phyloP scores from a whole-genome alignment of 1,140 invertebrate genomes.

The Maconellicoccus hirsutus region DNA sequence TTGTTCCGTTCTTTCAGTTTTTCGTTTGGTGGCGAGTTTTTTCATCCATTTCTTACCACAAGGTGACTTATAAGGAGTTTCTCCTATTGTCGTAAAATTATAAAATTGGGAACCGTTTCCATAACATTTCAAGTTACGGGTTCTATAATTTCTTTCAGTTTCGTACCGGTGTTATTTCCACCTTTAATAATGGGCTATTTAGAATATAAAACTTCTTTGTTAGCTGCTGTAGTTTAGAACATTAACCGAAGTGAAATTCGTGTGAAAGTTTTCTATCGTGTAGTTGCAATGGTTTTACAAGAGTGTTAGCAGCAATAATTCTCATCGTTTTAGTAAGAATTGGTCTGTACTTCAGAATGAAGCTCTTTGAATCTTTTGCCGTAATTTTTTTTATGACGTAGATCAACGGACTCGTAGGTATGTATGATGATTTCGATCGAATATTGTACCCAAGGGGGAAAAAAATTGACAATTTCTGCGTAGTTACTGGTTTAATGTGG shows the following conservation, averaged over 20 bases:
- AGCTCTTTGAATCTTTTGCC: no score
- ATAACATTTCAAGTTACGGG: background rate
- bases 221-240: background rate
- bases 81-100: background rate
- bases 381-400: no score
- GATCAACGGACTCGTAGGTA: no score
- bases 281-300: background rate
- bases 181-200: slow-evolving; percentile 2
- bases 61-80: background rate
- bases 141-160: background rate
- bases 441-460: no score
- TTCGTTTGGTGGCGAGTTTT: background rate
- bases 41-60: background rate
- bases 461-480: no score
- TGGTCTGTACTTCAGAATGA: background rate
- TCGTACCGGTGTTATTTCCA: background rate
- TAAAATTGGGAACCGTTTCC: background rate
- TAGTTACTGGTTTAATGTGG: no score
- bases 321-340: background rate
- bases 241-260: background rate
- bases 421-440: no score
- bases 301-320: background rate
- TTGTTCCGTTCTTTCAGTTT: background rate
- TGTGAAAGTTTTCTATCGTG: background rate
- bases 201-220: slow-evolving; percentile 6